Evolutionary conservation across 2,113 vertebrate species (phyloP), one percentile per base, ranked within the genome.

Genomic region (Psittacus erithacus): DNA sequence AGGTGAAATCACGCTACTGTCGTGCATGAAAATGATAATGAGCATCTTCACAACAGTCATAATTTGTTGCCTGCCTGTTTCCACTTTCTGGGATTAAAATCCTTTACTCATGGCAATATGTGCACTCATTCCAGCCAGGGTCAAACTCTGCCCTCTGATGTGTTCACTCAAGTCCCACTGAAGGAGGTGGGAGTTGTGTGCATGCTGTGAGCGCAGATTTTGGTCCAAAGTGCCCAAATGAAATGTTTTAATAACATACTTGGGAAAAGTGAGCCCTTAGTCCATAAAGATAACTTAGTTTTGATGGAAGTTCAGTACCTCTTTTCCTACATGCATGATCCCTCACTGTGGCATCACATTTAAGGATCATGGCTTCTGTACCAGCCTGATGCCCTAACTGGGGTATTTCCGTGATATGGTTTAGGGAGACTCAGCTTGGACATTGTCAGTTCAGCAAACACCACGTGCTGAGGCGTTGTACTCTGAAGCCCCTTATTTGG

Each of bases 1-100:
- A 33, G 84, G 78, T 29, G 81, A 71, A 96, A 79, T 73, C 90
- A 82, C 27, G 0, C 91, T 77, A 4, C 33, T 87, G 3, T 62
- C 9, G 44, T 97, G 97, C 93, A 97, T 97, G 97, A 73, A 74
- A 93, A 75, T 70, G 89, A 27, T 17, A 35, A 80, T 41, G 41
- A 93, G 43, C 91, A 96, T 93, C 69, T 88, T 96, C 91, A 96
- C 94, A 87, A 12, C 15, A 79, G 35, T 92, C 78, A 63, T 91
- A 78, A 90, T 70, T 92, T 86, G 79, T 84, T 96, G 89, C 92
- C 95, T 97, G 95, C 87, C 88, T 96, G 82, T 90, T 96, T 94
- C 82, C 80, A 94, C 88, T 89, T 68, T 15, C 52, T 92, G 76
- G 88, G 79, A 81, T 92, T 53, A 55, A 69, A 91, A 39, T 53